phyloP scores from a whole-genome alignment of 2,113 vertebrate genomes.

The Aramus guarauna region DNA sequence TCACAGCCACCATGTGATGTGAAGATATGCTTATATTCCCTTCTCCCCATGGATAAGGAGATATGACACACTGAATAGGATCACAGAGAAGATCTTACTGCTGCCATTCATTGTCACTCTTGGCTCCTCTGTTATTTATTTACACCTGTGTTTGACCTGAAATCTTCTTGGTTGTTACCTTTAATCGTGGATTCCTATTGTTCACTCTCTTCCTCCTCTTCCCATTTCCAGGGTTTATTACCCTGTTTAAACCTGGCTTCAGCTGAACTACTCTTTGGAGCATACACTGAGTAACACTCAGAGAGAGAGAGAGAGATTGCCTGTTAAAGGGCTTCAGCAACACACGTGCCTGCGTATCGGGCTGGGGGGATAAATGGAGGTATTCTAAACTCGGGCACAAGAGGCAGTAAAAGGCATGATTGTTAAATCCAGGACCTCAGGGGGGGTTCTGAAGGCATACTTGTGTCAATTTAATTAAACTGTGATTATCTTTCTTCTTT shows the following conservation, averaged over 20 bases:
- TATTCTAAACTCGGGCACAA: not conserved
- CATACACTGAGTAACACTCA: not conserved
- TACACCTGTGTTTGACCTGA: not conserved
- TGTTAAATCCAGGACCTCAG: not conserved
- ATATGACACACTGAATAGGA: not conserved
- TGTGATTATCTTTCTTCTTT: not conserved
- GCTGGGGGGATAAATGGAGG: not conserved
- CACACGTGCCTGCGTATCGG: not conserved
- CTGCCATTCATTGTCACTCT: not conserved
- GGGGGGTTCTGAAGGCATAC: not conserved
- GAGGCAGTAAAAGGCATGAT: not conserved
- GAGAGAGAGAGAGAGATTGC: not conserved
- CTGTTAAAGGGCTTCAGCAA: not conserved
- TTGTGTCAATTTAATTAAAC: not conserved
- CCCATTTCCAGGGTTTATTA: not conserved
- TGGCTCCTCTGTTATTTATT: not conserved
- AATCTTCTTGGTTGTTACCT: not conserved
- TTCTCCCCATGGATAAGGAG: not conserved
- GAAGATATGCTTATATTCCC: not conserved
- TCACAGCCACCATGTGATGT: not conserved
- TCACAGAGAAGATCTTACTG: not conserved
- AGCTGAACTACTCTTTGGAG: not conserved
- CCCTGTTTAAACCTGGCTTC: not conserved
- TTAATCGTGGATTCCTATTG: not conserved
- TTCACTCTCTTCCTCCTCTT: not conserved